Evolutionary conservation across 2,797 vertebrate genomes (phyloP), one percentile per base, ranked within the genome.

Genomic region (Prionace glauca): DNA sequence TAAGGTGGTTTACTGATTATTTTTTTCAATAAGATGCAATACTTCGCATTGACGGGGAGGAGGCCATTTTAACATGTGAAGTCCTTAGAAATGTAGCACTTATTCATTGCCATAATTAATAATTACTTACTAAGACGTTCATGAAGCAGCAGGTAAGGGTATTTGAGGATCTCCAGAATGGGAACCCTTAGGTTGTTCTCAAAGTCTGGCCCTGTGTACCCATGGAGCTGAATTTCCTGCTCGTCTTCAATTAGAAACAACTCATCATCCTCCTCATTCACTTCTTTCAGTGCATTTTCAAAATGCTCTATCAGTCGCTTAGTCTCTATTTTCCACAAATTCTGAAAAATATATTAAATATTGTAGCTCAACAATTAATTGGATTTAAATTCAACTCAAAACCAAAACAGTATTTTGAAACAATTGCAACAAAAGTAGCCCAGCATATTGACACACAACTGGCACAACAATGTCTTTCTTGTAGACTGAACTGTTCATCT

Each of bases 161-260:
- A 98, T 96, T 98, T 98, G 96, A 98, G 96, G 32, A 98, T 97
- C 96, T 98, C 98, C 29, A 98, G 96, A 95, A 98, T 96, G 0
- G 98, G 98, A 56, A 98, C 97, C 2, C 97, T 96, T 36, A 98
- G 95, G 77, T 97, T 96, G 81, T 98, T 97, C 95, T 98, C 98
- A 96, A 98, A 98, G 69, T 98, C 97, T 0, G 97, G 97, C 14
- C 97, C 97, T 4, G 97, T 96, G 0, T 96, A 97, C 65, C 97
- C 97, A 45, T 96, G 96, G 0, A 97, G 96, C 0, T 96, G 97
- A 0, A 97, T 97, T 95, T 98, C 97, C 12, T 97, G 97, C 3
- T 97, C 97, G 50, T 97, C 97, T 96, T 98, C 97, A 0, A 98
- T 96, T 69, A 98, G 96, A 29, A 97, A 98, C 56, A 98, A 67